These are phyloP conservation scores for Fissipunctia ypsillon DNA, from an alignment of 2,888 invertebrate species.

Conservation along the genomic window DNA sequence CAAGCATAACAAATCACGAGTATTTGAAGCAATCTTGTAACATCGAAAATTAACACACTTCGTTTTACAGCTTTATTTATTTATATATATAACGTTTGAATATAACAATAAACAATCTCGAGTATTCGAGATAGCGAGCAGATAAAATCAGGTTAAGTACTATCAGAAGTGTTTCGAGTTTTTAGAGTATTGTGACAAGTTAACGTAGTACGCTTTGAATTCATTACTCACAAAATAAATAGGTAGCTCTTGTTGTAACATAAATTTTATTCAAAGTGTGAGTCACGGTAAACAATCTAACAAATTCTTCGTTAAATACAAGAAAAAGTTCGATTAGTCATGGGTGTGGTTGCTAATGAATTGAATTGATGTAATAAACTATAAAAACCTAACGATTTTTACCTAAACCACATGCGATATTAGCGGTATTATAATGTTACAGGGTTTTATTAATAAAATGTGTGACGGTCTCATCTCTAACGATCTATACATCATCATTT, in stretches of 20 bases:
- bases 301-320: slow-evolving; percentile 20
- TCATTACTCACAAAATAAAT: slow-evolving; percentile 52
- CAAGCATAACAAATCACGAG: slow-evolving; percentile 7
- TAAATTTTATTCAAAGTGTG: slow-evolving; percentile 39
- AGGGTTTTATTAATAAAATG: slow-evolving; percentile 22
- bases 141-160: slow-evolving; percentile 51
- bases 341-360: slow-evolving; percentile 17
- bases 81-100: slow-evolving; percentile 26
- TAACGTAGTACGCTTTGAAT: slow-evolving; percentile 17
- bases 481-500: no score
- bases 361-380: slow-evolving; percentile 23
- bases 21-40: slow-evolving; percentile 29
- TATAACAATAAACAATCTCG: slow-evolving; percentile 45
- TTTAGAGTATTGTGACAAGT: slow-evolving; percentile 31
- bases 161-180: slow-evolving; percentile 31
- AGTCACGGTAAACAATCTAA: slow-evolving; percentile 46
- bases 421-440: slow-evolving; percentile 21
- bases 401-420: slow-evolving; percentile 29
- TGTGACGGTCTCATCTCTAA: slow-evolving; percentile 3
- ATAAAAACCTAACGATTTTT: slow-evolving; percentile 15
- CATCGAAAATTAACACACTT: slow-evolving; percentile 31
- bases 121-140: slow-evolving; percentile 30
- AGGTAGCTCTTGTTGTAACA: slow-evolving; percentile 14
- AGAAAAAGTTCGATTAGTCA: slow-evolving; percentile 42
- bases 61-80: slow-evolving; percentile 28